Conservation (phyloP, 2,113 vertebrate species). For the Microcebus lehilahytsara region DNA sequence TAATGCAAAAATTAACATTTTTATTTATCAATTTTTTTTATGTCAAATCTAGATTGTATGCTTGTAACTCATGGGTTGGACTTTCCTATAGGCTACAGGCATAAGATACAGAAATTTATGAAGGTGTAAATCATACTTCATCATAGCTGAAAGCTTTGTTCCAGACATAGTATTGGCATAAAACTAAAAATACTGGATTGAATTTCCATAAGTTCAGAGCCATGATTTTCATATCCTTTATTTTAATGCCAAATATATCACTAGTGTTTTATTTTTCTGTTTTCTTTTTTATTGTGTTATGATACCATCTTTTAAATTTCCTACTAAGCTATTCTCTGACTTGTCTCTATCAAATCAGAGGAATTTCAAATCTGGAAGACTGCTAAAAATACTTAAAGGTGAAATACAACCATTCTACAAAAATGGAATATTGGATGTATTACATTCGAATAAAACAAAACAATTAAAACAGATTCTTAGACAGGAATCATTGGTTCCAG, state of each 20-base stretch:
- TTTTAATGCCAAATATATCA: conserved; percentile 79
- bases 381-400: conserved; percentile 36
- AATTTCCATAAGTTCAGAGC: conserved; percentile 75
- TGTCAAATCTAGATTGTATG: conserved; percentile 65
- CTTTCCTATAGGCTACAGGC: conserved; percentile 70
- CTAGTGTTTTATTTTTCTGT: conserved; percentile 66
- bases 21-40: conserved; percentile 77
- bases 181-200: conserved; percentile 62
- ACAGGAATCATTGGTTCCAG: background rate
- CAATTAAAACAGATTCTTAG: conserved; percentile 27
- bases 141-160: conserved; percentile 28
- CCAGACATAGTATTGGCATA: conserved; percentile 71
- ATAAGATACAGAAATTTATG: conserved; percentile 69
- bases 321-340: conserved; percentile 34
- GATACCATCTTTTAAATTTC: conserved; percentile 65
- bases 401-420: conserved; percentile 3
- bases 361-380: conserved; percentile 56
- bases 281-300: conserved; percentile 60
- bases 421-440: background rate
- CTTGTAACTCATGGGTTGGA: conserved; percentile 52
- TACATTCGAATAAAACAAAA: background rate
- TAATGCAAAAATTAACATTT: conserved; percentile 79
- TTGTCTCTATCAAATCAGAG: conserved; percentile 64
- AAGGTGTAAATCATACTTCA: conserved; percentile 81
- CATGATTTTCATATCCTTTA: conserved; percentile 75